A percentile compares a stretch with the other conserved stretches of the same genome.
phyloP scores from a whole-genome alignment of 1,140 invertebrate genomes.

The Pogonomyrmex barbatus region DNA sequence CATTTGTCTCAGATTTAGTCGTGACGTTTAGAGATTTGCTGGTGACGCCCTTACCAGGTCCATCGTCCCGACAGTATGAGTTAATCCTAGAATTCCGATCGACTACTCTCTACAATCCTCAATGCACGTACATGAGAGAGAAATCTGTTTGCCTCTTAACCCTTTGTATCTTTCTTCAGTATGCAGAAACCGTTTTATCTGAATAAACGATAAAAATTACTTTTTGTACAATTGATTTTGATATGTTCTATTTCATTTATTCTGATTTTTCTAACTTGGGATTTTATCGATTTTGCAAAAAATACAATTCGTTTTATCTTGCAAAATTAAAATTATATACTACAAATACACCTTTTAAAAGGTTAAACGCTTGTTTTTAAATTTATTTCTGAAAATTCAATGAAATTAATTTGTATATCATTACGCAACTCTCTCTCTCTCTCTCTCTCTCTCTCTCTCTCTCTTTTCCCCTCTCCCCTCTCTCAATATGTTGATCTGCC shows the following conservation, averaged over 20 bases:
- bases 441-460: no score
- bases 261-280: neutral
- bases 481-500: neutral
- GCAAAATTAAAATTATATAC: slow-evolving; percentile 1
- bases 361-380: neutral
- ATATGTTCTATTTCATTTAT: neutral
- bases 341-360: neutral
- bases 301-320: neutral
- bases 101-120: slow-evolving; percentile 20
- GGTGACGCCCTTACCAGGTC: slow-evolving; percentile 44
- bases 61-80: slow-evolving; percentile 23
- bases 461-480: no score
- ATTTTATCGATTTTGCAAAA: neutral
- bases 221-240: neutral
- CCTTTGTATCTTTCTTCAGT: neutral
- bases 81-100: slow-evolving; percentile 51
- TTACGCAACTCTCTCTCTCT: neutral
- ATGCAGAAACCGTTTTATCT: neutral
- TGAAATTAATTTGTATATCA: neutral
- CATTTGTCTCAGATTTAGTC: slow-evolving; percentile 61
- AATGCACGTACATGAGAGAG: slow-evolving; percentile 27
- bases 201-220: neutral
- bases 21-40: slow-evolving; percentile 40
- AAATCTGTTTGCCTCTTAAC: neutral
- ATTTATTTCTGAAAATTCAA: neutral